Evolutionary conservation across 2,113 vertebrate genomes (phyloP).

Genomic region (Dunckerocampus dactyliophorus): DNA sequence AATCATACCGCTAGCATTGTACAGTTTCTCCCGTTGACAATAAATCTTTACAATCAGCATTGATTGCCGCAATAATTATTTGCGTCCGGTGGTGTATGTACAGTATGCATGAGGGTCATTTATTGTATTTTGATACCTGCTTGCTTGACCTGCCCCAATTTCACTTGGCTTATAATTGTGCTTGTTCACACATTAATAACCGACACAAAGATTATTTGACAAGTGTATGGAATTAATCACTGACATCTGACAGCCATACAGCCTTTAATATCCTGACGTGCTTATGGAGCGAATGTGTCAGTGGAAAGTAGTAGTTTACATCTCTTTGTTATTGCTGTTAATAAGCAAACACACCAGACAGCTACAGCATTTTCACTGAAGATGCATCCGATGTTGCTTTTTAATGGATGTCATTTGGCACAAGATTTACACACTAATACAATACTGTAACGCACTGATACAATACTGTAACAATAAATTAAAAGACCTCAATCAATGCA

Average conservation of each 20-base stretch:
- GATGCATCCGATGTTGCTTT: slow-evolving; percentile 16
- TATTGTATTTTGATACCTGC: slow-evolving; percentile 20
- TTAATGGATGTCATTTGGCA: slow-evolving; percentile 27
- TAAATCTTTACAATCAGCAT: too few relatives aligned
- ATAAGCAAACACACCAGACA: slow-evolving; percentile 20
- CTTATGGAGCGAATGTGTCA: slow-evolving; percentile 3
- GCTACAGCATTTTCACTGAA: slow-evolving; percentile 17
- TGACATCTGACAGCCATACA: slow-evolving; percentile 38
- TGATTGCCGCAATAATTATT: not conserved
- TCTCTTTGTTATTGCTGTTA: slow-evolving; percentile 26
- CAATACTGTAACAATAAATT: too few relatives aligned
- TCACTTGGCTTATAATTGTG: slow-evolving; percentile 35
- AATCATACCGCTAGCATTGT: too few relatives aligned
- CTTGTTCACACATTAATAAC: slow-evolving; percentile 31
- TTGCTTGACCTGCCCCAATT: slow-evolving; percentile 23
- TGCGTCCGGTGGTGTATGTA: slow-evolving; percentile 33
- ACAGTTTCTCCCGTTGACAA: too few relatives aligned
- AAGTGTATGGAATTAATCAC: slow-evolving; percentile 35
- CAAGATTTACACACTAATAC: not conserved
- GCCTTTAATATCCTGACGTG: slow-evolving; percentile 47
- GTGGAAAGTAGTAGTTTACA: slow-evolving; percentile 34
- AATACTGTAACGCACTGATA: too few relatives aligned
- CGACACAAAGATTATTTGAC: slow-evolving; percentile 26
- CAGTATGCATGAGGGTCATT: slow-evolving; percentile 14
- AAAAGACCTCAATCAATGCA: not conserved